Evolutionary conservation across 2,888 invertebrate species (phyloP).

Genomic region (Trissolcus japonicus): DNA sequence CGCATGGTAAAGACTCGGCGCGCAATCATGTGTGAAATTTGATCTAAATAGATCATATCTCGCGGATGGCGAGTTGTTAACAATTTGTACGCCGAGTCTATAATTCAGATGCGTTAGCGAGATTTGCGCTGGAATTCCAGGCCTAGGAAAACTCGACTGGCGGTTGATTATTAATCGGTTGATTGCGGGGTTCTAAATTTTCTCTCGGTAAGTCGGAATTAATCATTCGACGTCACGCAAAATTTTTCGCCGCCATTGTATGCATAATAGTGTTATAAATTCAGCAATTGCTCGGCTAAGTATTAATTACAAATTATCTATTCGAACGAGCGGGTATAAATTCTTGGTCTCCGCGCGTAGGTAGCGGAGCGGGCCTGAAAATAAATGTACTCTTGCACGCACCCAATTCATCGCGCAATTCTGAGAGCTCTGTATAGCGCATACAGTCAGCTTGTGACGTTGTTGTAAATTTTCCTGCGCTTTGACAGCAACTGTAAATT

Average conservation of each 20-base stretch:
- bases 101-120: slow-evolving; percentile 34
- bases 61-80: slow-evolving; percentile 31
- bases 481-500: slow-evolving; percentile 57
- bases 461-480: slow-evolving; percentile 51
- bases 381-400: slow-evolving; percentile 56
- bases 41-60: slow-evolving; percentile 49
- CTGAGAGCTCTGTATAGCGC: slow-evolving; percentile 3
- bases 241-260: slow-evolving; percentile 41
- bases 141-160: background rate
- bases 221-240: slow-evolving; percentile 37
- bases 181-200: slow-evolving; percentile 33
- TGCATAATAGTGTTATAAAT: slow-evolving; percentile 52
- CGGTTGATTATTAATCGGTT: slow-evolving; percentile 18
- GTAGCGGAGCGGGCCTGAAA: slow-evolving; percentile 52
- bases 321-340: slow-evolving; percentile 41
- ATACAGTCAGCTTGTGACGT: slow-evolving; percentile 2
- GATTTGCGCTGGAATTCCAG: slow-evolving; percentile 24
- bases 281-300: slow-evolving; percentile 45
- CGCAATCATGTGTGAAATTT: slow-evolving; percentile 46
- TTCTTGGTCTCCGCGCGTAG: slow-evolving; percentile 46
- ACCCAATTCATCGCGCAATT: slow-evolving; percentile 51
- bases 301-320: slow-evolving; percentile 57
- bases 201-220: slow-evolving; percentile 8
- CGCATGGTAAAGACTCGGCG: slow-evolving; percentile 6
- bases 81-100: slow-evolving; percentile 17